Percentiles rank a stretch among this genome's conserved stretches.
phyloP scores from a whole-genome alignment of 2,888 invertebrate genomes.

The Suillia variegata region DNA sequence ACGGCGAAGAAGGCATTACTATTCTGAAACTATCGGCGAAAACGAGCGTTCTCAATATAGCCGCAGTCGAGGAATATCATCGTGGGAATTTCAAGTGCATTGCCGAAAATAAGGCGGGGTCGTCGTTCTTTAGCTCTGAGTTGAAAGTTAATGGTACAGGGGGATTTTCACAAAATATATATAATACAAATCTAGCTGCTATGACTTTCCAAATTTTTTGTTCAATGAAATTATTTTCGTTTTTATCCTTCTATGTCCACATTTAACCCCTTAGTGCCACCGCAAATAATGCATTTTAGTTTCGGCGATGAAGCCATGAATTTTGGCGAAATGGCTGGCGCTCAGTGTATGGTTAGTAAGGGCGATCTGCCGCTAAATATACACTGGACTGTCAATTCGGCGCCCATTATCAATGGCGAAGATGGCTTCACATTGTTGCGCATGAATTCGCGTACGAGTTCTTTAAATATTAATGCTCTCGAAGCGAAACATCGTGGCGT shows the following conservation, averaged over 20 bases:
- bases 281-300: slow-evolving; percentile 64
- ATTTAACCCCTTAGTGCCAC: slow-evolving; percentile 58
- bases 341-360: slow-evolving; percentile 71
- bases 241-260: slow-evolving; percentile 2
- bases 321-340: slow-evolving; percentile 68
- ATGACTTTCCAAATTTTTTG: slow-evolving; percentile 10
- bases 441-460: slow-evolving; percentile 66
- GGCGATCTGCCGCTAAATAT: slow-evolving; percentile 79
- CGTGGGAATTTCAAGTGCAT: slow-evolving; percentile 77
- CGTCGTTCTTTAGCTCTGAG: slow-evolving; percentile 69
- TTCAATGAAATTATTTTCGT: slow-evolving; percentile 1
- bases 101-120: slow-evolving; percentile 73
- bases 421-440: slow-evolving; percentile 66
- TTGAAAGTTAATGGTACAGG: slow-evolving; percentile 74
- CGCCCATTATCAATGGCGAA: slow-evolving; percentile 70
- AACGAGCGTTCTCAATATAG: slow-evolving; percentile 71
- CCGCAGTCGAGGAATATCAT: slow-evolving; percentile 70
- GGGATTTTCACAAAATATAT: neutral
- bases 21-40: slow-evolving; percentile 67
- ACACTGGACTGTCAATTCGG: slow-evolving; percentile 68
- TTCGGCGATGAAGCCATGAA: slow-evolving; percentile 67
- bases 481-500: slow-evolving; percentile 67
- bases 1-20: slow-evolving; percentile 63
- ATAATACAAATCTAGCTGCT: slow-evolving; percentile 1
- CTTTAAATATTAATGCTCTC: slow-evolving; percentile 66